Conservation (phyloP, 2,113 vertebrate species). For the Otis tarda region DNA sequence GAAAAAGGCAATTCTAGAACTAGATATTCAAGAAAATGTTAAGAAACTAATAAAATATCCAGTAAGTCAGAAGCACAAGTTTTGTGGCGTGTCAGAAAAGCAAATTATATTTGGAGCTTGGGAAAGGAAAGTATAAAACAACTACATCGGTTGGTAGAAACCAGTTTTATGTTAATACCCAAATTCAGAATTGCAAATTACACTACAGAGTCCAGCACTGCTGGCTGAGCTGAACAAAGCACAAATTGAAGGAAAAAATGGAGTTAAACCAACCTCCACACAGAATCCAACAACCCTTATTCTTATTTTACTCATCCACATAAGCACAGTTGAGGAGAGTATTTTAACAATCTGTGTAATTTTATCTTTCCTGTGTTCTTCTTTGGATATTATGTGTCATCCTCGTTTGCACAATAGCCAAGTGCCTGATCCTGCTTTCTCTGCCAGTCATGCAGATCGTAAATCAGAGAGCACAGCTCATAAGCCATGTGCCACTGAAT, state of each 20-base stretch:
- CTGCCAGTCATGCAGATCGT: conserved; percentile 20
- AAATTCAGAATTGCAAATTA: conserved; percentile 3
- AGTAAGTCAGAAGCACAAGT: neutral
- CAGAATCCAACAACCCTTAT: conserved; percentile 13
- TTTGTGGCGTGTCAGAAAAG: neutral
- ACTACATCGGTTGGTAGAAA: neutral
- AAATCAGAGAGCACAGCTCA: conserved; percentile 25
- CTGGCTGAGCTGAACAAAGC: neutral
- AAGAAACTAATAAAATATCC: neutral
- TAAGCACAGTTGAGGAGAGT: conserved; percentile 11
- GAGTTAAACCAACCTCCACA: neutral
- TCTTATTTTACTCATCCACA: conserved; percentile 44
- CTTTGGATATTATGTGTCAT: conserved; percentile 56
- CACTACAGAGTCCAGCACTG: neutral
- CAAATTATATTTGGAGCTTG: neutral
- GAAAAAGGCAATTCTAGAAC: conserved; percentile 19
- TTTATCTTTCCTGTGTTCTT: conserved; percentile 65
- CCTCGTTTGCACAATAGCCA: conserved; percentile 49
- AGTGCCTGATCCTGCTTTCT: conserved; percentile 34
- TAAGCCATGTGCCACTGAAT: conserved; percentile 12
- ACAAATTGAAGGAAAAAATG: neutral
- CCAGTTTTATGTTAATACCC: neutral
- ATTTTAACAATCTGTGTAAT: conserved; percentile 63
- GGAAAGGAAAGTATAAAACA: neutral
- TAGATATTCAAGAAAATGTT: neutral